Base-by-base conservation (phyloP, 2,113 vertebrate species). In the Benitochromis conjunctus region DNA sequence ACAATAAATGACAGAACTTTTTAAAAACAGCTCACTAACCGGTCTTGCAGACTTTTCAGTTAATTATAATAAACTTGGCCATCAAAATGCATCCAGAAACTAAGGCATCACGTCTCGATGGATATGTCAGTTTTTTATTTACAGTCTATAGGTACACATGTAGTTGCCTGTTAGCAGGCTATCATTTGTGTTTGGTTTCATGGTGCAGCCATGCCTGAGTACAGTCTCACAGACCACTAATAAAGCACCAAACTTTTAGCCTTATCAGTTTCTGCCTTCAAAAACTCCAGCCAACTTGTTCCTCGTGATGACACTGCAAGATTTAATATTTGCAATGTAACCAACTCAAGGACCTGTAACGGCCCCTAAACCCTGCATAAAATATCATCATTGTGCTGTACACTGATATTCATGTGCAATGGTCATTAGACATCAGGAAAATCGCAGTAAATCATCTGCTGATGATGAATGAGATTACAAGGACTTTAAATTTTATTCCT, bases 401-500 rank as follows among this genome's bases (percentile, higher is more conserved):
- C 51, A 71, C 82, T 85, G 10, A 79, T 64, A 41, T 86, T 43
- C 58, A 88, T 78, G 64, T 89, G 31, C 77, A 69, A 21, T 57
- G 90, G 16, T 78, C 81, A 74, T 34, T 60, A 12, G 21, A 58
- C 76, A 62, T 36, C 38, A 78, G 76, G 56, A 84, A 74, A 86
- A 86, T 24, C 51, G 26, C 55, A 84, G 13, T 34, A 88, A 81
- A 48, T 77, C 82, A 56, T 74, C n/a, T 9, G 3, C 46, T 79
- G 78, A 26, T 66, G 84, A 91, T 80, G 29, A 74, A 90, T 81
- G 41, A 53, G 80, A 83, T 87, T 81, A 34, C 26, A 34, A 46
- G 36, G 18, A 41, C 83, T 51, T 81, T 34, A 43, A 80, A 57
- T 88, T 81, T 88, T 91, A 90, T 88, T 92, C 10, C 34, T 80